These are phyloP conservation scores for Xylocopa sonorina DNA, from an alignment of 1,140 invertebrate genomes.

Conservation along the genomic window DNA sequence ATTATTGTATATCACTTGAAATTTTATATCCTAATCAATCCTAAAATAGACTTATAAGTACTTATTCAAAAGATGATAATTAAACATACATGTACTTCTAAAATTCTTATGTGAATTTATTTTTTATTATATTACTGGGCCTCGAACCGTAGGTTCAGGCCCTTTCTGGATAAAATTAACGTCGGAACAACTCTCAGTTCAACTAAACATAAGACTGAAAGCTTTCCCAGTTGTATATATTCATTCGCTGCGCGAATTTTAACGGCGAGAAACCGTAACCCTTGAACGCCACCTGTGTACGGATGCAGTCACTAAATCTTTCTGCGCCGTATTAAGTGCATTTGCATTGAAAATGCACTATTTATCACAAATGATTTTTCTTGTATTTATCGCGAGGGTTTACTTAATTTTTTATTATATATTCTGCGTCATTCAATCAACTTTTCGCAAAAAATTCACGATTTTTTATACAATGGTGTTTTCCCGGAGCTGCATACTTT, in stretches of 20 bases:
- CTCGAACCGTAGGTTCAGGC: conserved; percentile 64
- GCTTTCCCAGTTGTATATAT: not conserved
- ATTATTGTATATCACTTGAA: no score
- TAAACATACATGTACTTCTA: no score
- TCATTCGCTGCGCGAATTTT: not conserved
- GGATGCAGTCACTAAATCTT: not conserved
- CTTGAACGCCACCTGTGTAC: conserved; percentile 49
- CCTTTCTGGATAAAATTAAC: conserved; percentile 77
- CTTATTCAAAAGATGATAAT: no score
- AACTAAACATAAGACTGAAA: not conserved
- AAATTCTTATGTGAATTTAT: not conserved
- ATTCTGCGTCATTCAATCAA: not conserved
- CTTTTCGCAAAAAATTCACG: not conserved
- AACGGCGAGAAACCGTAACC: conserved; percentile 7
- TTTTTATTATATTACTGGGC: conserved; percentile 52
- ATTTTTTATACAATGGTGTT: no score
- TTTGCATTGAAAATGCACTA: not conserved
- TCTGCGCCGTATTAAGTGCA: not conserved
- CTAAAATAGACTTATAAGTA: no score
- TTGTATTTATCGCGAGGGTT: not conserved
- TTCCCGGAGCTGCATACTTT: no score
- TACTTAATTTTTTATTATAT: not conserved
- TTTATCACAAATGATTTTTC: not conserved
- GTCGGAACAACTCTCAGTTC: conserved; percentile 69
- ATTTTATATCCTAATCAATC: no score